Percentiles rank a stretch among this genome's conserved stretches.
These are phyloP conservation scores for Heteromormyrus szaboi DNA, from an alignment of 2,797 vertebrate genomes.

Conservation along the genomic window DNA sequence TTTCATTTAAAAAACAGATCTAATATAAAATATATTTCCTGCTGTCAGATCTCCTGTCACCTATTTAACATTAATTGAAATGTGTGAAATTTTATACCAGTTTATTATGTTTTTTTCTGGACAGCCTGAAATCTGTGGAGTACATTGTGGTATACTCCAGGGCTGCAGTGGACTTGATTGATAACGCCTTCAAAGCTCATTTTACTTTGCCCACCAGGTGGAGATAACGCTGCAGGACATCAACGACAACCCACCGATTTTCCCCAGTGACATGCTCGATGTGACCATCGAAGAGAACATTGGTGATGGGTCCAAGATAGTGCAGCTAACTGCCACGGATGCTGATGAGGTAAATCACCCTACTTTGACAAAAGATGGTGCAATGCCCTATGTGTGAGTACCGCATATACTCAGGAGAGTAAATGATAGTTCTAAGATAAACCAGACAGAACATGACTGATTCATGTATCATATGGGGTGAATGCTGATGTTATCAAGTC, in stretches of 20 bases:
- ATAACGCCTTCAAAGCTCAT: conserved; percentile 41
- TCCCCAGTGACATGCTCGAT: conserved; percentile 87
- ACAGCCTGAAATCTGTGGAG: neutral
- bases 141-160: neutral
- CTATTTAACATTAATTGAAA: neutral
- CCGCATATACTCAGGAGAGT: neutral
- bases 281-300: conserved; percentile 91
- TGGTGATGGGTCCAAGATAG: conserved; percentile 88
- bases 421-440: neutral
- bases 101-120: neutral
- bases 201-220: conserved; percentile 66
- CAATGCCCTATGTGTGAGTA: neutral
- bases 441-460: neutral
- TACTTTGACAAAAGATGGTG: neutral
- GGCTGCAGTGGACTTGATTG: conserved; percentile 4
- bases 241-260: conserved; percentile 95
- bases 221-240: conserved; percentile 97
- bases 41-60: neutral
- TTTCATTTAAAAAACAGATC: conserved; percentile 13
- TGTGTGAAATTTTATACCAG: neutral
- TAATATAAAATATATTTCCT: neutral
- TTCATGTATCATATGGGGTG: neutral
- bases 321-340: conserved; percentile 92
- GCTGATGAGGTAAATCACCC: conserved; percentile 77
- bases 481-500: neutral